A percentile compares a stretch with the other conserved stretches of the same genome.
Conservation (phyloP, 2,113 vertebrate genomes). For the Clupea harengus region DNA sequence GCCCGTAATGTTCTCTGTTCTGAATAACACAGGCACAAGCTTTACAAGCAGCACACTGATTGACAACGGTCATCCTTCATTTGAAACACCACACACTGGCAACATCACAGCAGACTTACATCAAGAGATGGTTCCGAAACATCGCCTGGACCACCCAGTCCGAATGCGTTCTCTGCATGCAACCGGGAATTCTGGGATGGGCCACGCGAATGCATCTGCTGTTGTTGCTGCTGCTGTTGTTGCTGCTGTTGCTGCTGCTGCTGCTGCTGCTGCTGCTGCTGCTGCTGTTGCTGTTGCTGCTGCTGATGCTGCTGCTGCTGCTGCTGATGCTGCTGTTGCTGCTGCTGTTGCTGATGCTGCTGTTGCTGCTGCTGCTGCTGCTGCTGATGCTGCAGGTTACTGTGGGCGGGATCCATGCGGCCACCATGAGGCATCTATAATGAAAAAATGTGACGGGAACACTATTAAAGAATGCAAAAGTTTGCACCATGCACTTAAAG, state of each 20-base stretch:
- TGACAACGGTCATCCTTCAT: neutral
- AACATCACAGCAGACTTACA: constrained; percentile 69
- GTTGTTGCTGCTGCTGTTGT: constrained; percentile 67
- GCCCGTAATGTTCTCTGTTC: neutral
- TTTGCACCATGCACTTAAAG: too few species aligned
- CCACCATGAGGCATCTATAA: constrained; percentile 71
- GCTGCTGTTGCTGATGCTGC: constrained; percentile 51
- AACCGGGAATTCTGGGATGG: constrained; percentile 74
- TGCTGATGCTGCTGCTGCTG: constrained; percentile 72
- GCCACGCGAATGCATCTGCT: constrained; percentile 75
- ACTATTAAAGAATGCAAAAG: neutral
- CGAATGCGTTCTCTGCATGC: constrained; percentile 70
- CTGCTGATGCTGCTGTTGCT: constrained; percentile 63
- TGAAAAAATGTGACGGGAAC: neutral
- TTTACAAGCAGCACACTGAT: neutral
- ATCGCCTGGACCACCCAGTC: constrained; percentile 71
- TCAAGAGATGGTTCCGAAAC: constrained; percentile 84
- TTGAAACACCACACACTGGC: neutral
- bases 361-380: constrained; percentile 41
- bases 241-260: constrained; percentile 62
- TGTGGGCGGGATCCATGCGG: constrained; percentile 80
- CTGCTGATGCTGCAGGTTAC: constrained; percentile 73
- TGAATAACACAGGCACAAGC: neutral
- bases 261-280: constrained; percentile 67
- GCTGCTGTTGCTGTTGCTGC: constrained; percentile 69